Evolutionary conservation across 2,888 invertebrate genomes (phyloP), one percentile per base, ranked within the genome.

Genomic region (Cheilosia pagana): DNA sequence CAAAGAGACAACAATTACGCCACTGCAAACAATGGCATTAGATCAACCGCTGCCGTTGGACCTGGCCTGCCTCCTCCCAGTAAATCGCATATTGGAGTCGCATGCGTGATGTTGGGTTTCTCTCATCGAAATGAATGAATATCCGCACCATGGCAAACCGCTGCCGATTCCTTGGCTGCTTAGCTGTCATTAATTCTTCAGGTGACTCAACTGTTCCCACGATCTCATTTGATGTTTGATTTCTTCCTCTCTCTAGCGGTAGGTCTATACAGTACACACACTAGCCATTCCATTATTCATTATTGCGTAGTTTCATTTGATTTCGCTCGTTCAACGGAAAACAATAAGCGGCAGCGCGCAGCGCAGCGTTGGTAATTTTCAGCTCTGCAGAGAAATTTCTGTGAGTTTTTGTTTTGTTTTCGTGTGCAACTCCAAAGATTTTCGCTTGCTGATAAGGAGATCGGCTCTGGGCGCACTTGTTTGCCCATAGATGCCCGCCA

Each of bases 301-400:
- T 85, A 85, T 85, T 85, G 85, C 85, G 85, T 81, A 81, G 81
- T 85, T 85, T 85, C 81, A 85, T 81, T 85, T 75, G 81, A 85
- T 85, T 85, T 81, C 85, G 81, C 65, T 81, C 81, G 70, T 76
- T 85, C 85, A 81, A 75, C 55, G 62, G 75, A 76, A 85, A 85
- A 85, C 81, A 85, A 85, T 85, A 85, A 85, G 85, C 72, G n/a
- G 70, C 48, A 43, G 55, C 57, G 25, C 50, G 70, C 48, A 43
- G 55, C 57, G 25, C 50, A 52, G 60, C 43, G 65, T 65, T 48
- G 21, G 79, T 79, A 65, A 75, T 78, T 78, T 65, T 59, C 45
- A 65, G 21, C 50, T 60, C 53, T 14, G 12, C 35, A 63, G 59
- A 81, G 81, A 85, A 76, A 81, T 71, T 70, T 75, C 65, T 85